Percentiles rank a stretch among this genome's conserved stretches.
Conservation (phyloP, 2,113 vertebrate genomes). For the Candoia aspera region DNA sequence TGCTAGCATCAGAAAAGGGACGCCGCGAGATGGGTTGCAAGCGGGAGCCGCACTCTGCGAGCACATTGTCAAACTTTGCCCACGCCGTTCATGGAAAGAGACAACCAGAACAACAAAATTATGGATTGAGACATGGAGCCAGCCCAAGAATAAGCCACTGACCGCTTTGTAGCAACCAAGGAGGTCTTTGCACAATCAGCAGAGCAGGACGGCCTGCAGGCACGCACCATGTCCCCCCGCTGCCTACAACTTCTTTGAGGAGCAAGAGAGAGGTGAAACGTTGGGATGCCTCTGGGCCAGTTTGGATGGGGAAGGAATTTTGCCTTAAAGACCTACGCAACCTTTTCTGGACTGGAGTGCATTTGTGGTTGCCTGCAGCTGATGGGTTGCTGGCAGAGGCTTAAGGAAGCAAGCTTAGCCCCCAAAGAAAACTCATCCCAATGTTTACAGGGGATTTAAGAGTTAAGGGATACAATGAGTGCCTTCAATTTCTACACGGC, state of each 20-base stretch:
- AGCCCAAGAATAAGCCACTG: constrained; percentile 84
- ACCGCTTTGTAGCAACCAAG: constrained; percentile 76
- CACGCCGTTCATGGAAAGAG: constrained; percentile 62
- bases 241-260: background rate
- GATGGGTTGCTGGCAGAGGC: background rate
- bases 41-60: constrained; percentile 63
- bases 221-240: constrained; percentile 18
- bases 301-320: background rate
- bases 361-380: background rate
- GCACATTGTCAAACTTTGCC: constrained; percentile 66
- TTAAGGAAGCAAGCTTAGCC: background rate
- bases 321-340: background rate
- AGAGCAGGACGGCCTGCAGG: constrained; percentile 32
- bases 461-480: background rate
- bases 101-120: constrained; percentile 66
- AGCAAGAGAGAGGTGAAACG: background rate
- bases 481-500: background rate
- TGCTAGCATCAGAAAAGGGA: constrained; percentile 25
- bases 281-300: background rate
- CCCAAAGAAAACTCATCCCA: background rate
- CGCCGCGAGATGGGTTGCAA: constrained; percentile 51
- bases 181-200: constrained; percentile 63
- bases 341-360: background rate
- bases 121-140: constrained; percentile 71
- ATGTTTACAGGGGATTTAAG: background rate